These are phyloP conservation scores for Porites lutea DNA, from an alignment of 64 coral and sea anemone genomes.

Conservation along the genomic window DNA sequence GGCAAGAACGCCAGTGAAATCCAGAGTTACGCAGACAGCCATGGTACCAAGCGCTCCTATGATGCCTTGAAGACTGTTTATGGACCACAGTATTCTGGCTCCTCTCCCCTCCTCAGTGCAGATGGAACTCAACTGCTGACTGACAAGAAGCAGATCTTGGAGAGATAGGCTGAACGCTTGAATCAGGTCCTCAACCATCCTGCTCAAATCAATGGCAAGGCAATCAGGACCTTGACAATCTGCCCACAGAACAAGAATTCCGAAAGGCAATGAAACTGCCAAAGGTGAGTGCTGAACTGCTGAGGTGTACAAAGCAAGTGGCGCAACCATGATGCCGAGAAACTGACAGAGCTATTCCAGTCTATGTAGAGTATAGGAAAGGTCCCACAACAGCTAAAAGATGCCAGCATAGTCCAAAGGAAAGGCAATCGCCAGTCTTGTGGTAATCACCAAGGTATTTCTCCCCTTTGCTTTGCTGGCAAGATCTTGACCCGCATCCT, in stretches of 20 bases:
- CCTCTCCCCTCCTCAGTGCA: not conserved
- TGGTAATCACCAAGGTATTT: not conserved
- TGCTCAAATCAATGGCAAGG: not conserved
- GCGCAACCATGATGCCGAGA: not conserved
- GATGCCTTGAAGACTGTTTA: not conserved
- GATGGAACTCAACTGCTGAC: not conserved
- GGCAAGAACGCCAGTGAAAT: conserved; percentile 15
- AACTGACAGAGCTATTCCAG: conserved; percentile 9
- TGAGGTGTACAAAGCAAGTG: conserved; percentile 37
- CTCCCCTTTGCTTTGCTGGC: not conserved
- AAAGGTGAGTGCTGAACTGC: too few relatives aligned
- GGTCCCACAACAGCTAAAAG: conserved; percentile 18
- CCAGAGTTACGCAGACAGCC: conserved; percentile 22
- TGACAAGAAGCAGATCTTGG: not conserved
- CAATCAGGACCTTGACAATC: conserved; percentile 19
- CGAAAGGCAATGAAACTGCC: conserved; percentile 6
- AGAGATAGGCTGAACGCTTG: not conserved
- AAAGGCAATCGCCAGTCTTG: conserved; percentile 47
- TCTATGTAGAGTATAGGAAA: not conserved
- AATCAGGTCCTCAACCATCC: not conserved
- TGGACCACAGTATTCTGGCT: conserved; percentile 4
- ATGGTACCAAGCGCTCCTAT: conserved; percentile 17
- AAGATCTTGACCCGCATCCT: not conserved
- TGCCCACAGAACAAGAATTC: conserved; percentile 4
- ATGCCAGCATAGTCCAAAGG: conserved; percentile 37